A percentile compares a stretch with the other conserved stretches of the same genome.
phyloP scores from a whole-genome alignment of 2,113 vertebrate genomes.

The Blennius ocellaris region DNA sequence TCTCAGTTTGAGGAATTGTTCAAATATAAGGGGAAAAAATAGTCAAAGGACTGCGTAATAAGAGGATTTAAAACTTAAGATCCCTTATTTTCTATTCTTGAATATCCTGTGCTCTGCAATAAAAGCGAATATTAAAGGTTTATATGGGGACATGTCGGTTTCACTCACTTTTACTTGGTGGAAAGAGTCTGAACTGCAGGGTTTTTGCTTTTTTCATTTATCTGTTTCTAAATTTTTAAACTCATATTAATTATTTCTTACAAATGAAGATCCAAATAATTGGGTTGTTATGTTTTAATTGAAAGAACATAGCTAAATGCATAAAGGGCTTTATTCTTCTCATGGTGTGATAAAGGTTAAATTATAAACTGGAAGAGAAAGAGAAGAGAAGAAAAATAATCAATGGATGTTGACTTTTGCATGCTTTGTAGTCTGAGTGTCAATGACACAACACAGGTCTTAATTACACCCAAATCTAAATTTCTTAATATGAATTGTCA shows the following conservation, averaged over 20 bases:
- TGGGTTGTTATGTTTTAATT: neutral
- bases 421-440: slow-evolving; percentile 3
- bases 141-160: neutral
- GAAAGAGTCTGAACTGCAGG: neutral
- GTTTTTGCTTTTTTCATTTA: neutral
- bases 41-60: neutral
- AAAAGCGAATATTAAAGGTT: neutral
- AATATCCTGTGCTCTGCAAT: slow-evolving; percentile 9
- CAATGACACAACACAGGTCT: slow-evolving; percentile 4
- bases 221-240: neutral
- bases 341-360: neutral
- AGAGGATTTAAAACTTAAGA: slow-evolving; percentile 2
- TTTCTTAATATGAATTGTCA: neutral
- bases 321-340: neutral
- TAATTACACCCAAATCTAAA: slow-evolving; percentile 2
- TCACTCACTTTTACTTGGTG: slow-evolving; percentile 1
- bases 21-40: neutral
- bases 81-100: neutral
- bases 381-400: neutral
- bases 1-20: neutral
- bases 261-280: slow-evolving; percentile 1
- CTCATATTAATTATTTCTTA: neutral
- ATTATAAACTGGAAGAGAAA: slow-evolving; percentile 1
- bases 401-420: slow-evolving; percentile 4
- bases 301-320: neutral